These are phyloP conservation scores for Phainopepla nitens DNA, from an alignment of 2,113 vertebrate species.

Conservation along the genomic window DNA sequence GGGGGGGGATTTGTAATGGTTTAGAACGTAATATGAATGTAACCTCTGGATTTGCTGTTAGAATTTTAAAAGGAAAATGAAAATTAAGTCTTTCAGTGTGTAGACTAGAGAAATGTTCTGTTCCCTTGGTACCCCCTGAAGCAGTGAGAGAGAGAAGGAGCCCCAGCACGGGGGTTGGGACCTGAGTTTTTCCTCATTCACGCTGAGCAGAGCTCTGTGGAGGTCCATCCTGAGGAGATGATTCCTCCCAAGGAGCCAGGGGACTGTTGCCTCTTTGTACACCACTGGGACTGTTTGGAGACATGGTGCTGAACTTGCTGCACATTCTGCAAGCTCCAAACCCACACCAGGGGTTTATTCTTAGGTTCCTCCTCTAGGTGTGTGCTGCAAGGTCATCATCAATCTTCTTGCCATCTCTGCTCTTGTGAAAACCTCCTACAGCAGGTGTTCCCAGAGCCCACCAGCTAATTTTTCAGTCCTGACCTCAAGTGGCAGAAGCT, in stretches of 20 bases:
- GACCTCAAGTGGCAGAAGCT: background rate
- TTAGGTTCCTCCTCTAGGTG: background rate
- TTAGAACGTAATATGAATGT: background rate
- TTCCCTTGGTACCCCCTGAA: background rate
- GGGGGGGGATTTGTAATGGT: background rate
- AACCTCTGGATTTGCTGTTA: background rate
- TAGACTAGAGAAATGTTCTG: background rate
- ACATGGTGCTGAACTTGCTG: background rate
- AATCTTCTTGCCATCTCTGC: background rate
- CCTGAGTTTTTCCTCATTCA: too few species aligned
- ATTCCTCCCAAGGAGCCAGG: background rate
- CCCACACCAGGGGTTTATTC: fast-evolving
- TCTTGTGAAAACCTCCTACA: background rate
- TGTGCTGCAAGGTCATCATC: background rate
- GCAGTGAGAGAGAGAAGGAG: background rate
- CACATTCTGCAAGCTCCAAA: background rate
- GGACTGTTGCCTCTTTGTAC: background rate
- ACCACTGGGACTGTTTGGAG: background rate
- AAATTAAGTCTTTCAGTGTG: background rate
- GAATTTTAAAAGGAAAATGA: background rate
- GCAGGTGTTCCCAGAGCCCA: background rate
- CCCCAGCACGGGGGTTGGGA: background rate
- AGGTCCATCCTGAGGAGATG: background rate
- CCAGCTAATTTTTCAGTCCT: background rate
- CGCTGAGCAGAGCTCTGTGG: background rate